Percentiles rank a stretch among this genome's conserved stretches.
Conservation (phyloP, 2,113 vertebrate genomes). For the Pedetes capensis region DNA sequence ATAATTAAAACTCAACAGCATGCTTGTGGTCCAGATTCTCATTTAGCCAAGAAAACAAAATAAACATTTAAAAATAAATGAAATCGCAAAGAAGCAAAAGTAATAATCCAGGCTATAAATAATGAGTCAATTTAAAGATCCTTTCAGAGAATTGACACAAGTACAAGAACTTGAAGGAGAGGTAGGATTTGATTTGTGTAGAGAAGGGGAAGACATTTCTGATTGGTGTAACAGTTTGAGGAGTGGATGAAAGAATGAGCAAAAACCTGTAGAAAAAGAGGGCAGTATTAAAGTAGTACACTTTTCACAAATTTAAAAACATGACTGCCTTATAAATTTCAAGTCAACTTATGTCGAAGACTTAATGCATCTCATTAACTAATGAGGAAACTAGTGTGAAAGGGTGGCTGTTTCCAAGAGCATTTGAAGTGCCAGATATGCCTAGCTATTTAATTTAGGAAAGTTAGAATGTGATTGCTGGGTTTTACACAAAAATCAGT, state of each 20-base stretch:
- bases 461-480: background rate
- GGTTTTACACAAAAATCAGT: background rate
- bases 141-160: background rate
- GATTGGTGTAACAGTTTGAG: background rate
- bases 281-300: background rate
- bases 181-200: background rate
- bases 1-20: conserved; percentile 12
- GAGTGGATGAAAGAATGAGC: background rate
- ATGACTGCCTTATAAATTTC: background rate
- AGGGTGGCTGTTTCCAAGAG: background rate
- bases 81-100: conserved; percentile 11
- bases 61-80: conserved; percentile 9
- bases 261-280: background rate
- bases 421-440: background rate
- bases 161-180: background rate
- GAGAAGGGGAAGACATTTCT: background rate
- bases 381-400: background rate
- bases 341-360: background rate
- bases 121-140: background rate
- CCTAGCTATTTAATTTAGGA: background rate
- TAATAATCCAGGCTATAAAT: background rate
- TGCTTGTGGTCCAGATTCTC: background rate
- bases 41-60: background rate
- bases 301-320: background rate
- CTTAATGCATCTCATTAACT: background rate